Evolutionary conservation across 1,140 invertebrate species (phyloP), one percentile per base, ranked within the genome.

Genomic region (Penaeus vannamei): DNA sequence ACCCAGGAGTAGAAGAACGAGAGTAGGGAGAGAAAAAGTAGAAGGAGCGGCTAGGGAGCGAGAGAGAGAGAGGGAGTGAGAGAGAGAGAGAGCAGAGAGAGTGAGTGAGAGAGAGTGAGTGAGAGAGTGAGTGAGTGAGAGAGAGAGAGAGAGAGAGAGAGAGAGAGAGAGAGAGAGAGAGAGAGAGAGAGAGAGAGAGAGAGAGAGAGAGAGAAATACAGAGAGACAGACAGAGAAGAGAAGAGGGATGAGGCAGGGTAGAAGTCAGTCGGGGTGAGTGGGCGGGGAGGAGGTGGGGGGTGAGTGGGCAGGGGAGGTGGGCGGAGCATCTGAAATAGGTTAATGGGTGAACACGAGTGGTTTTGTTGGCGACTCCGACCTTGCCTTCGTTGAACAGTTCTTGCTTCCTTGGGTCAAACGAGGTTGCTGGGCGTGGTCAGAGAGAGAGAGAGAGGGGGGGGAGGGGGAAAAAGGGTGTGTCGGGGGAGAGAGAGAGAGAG

Each of bases 271-370:
- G 14, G 23, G 14, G 64, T 69, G 64, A 69, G 64, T 2, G 14
- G 14, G 64, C 7, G 14, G 64, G 14, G 14, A 14, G 14, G 14
- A 29, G 3, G 7, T 69, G 64, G 64, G 14, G 29, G 64, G 64
- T 69, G 14, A 14, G 29, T 23, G 64, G 3, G 64, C 23, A 14
- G 64, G 64, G 3, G 29, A 14, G 23, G 29, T 29, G 64, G 29
- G 29, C 14, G 64, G 29, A 23, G 79, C 79, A n/a, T 46, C 46
- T 22, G 46, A 59, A 81, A 81, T 81, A 53, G 79, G 79, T 81
- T 59, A 81, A 81, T 81, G 42, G 79, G 79, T 81, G 46, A 53
- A 81, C 60, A 81, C 59, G 42, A 59, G 46, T 81, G 23, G 42
- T 59, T 59, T 81, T 46, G 12, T 19, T 81, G 76, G 76, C 32